Base-by-base conservation (phyloP, 2,113 vertebrate species). In the Thamnaconus septentrionalis region DNA sequence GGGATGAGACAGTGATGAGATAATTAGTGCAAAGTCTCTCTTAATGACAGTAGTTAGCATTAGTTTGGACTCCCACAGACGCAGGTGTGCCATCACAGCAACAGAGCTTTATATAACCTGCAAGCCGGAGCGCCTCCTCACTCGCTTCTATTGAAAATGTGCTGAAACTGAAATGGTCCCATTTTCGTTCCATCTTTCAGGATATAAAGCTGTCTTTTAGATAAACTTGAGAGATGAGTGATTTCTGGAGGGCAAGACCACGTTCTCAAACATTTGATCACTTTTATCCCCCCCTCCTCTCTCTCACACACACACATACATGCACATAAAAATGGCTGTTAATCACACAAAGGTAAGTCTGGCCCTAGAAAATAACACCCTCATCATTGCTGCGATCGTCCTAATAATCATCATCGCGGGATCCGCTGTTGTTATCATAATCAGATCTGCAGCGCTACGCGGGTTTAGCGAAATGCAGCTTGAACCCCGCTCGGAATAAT, bases 371-470 rank as follows among this genome's bases (percentile, higher is more conserved):
- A 73, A 78, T 73, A 75, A 79, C 83, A 79, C 71, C 78, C 75
- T 73, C 69, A 77, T 85, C 76, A 78, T 85, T 39, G 8, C 66
- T 3, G 58, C 52, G 57, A 70, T 52, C 46, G 61, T 77, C 66
- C 73, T 80, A 81, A 89, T 87, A 80, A 90, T 85, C 75, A 87
- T 88, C 79, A 80, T 81, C 75, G 75, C 48, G 61, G 66, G 58
- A 76, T 56, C 45, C 59, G 8, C 74, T 65, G 74, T 73, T 80
- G 79, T 85, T 85, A 86, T 82, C 66, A 39, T 86, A 88, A 87
- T 90, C 85, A 87, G 84, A 86, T 81, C 79, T 71, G 72, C 43
- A 7, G 69, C 54, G 12, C 64, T 69, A 60, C 75, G 57, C 69
- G 59, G 80, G 71, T 85, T 78, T 73, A 68, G 64, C 66, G 6